Conservation (phyloP, 1,140 invertebrate genomes). For the Saccostrea echinata region DNA sequence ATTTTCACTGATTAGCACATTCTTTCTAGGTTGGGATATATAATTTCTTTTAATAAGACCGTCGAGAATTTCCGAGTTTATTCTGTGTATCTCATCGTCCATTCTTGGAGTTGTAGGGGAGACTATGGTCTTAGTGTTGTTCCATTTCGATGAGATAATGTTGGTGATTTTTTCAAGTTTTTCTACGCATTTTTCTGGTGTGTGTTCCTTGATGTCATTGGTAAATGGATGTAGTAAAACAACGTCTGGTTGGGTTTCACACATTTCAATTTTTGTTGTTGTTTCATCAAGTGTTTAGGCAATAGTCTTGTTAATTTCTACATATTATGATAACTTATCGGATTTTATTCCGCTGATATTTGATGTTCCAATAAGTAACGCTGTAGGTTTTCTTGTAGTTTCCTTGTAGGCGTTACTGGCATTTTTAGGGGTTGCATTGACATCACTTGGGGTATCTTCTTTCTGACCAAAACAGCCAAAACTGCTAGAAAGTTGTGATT, state of each 20-base stretch:
- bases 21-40: not conserved
- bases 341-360: not conserved
- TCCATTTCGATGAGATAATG: conserved; percentile 2
- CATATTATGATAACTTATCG: not conserved
- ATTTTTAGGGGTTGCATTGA: not conserved
- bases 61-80: conserved; percentile 25
- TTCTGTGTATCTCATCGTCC: conserved; percentile 4
- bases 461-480: not conserved
- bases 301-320: not conserved
- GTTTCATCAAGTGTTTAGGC: not conserved
- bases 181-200: not conserved
- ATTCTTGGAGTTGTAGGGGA: conserved; percentile 12
- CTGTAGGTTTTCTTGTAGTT: not conserved
- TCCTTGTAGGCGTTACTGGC: not conserved
- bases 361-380: not conserved
- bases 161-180: not conserved
- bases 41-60: conserved; percentile 29
- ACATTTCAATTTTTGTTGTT: not conserved
- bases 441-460: not conserved
- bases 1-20: too few relatives aligned
- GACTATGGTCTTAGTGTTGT: conserved; percentile 14
- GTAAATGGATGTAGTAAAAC: conserved; percentile 25
- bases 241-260: not conserved
- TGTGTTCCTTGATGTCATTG: conserved; percentile 8
- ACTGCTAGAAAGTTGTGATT: not conserved